A percentile compares a stretch with the other conserved stretches of the same genome.
phyloP scores from a whole-genome alignment of 2,113 vertebrate species.

The Aythya baeri region DNA sequence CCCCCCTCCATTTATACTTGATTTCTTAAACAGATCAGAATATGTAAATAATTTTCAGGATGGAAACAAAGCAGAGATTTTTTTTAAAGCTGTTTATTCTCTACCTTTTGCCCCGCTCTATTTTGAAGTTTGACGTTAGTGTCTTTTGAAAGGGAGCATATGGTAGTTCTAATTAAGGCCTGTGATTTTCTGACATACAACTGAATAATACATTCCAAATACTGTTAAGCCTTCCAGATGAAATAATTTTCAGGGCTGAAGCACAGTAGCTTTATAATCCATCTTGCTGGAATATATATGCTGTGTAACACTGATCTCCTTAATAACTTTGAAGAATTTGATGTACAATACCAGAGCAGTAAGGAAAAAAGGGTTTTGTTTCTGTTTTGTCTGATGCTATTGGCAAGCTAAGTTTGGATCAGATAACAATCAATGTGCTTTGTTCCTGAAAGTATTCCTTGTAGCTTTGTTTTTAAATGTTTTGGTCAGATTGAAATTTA shows the following conservation, averaged over 20 bases:
- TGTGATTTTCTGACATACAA: slow-evolving; percentile 39
- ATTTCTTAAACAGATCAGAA: neutral
- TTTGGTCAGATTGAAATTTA: neutral
- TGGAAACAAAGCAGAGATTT: slow-evolving; percentile 1
- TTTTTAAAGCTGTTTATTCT: slow-evolving; percentile 20
- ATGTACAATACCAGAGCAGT: fast-evolving
- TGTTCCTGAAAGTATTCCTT: neutral
- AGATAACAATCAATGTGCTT: neutral
- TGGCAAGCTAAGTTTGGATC: neutral
- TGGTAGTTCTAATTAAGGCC: slow-evolving; percentile 55
- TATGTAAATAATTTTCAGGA: neutral
- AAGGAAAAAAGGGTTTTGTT: neutral
- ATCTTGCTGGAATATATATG: neutral
- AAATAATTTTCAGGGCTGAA: slow-evolving; percentile 8
- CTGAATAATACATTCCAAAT: slow-evolving; percentile 52
- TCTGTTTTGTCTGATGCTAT: neutral
- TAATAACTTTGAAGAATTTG: neutral
- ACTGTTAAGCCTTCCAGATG: slow-evolving; percentile 19
- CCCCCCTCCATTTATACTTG: neutral
- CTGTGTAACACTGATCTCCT: neutral
- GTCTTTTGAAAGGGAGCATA: slow-evolving; percentile 42
- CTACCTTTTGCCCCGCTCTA: slow-evolving; percentile 27
- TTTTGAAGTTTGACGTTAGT: slow-evolving; percentile 13
- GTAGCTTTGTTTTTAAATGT: neutral
- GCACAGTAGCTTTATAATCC: neutral